phyloP scores from a whole-genome alignment of 2,888 invertebrate genomes.

The Cephus spinipes region DNA sequence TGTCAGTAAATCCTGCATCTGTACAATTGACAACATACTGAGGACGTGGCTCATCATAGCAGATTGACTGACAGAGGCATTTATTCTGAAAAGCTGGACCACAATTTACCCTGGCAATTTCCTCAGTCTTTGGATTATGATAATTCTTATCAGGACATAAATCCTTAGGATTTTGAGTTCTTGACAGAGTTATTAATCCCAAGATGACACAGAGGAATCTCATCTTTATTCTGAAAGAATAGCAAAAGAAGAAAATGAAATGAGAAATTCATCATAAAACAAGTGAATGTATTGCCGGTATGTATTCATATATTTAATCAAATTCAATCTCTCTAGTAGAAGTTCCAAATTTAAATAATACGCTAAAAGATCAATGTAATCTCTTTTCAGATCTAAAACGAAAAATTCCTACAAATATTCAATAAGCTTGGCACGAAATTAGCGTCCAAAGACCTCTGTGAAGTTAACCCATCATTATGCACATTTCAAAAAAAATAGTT shows the following conservation, averaged over 20 bases:
- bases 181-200: constrained; percentile 20
- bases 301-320: neutral
- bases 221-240: constrained; percentile 35
- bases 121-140: constrained; percentile 51
- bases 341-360: neutral
- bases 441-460: neutral
- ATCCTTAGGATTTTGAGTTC: constrained; percentile 30
- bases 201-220: constrained; percentile 30
- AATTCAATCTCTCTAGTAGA: neutral
- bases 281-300: neutral
- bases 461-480: too few species aligned
- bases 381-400: neutral
- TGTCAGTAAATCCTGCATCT: constrained; percentile 71
- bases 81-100: constrained; percentile 67
- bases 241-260: constrained; percentile 13
- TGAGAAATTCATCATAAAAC: neutral
- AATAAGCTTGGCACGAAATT: neutral
- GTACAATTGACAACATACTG: constrained; percentile 80
- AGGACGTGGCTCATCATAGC: constrained; percentile 67
- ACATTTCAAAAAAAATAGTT: too few species aligned
- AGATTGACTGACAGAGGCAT: constrained; percentile 71
- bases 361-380: neutral
- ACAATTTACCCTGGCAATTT: constrained; percentile 55
- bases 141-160: constrained; percentile 50
- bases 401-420: neutral